Evolutionary conservation across 2,888 invertebrate genomes (phyloP).

Genomic region (Glaucopsyche alexis): DNA sequence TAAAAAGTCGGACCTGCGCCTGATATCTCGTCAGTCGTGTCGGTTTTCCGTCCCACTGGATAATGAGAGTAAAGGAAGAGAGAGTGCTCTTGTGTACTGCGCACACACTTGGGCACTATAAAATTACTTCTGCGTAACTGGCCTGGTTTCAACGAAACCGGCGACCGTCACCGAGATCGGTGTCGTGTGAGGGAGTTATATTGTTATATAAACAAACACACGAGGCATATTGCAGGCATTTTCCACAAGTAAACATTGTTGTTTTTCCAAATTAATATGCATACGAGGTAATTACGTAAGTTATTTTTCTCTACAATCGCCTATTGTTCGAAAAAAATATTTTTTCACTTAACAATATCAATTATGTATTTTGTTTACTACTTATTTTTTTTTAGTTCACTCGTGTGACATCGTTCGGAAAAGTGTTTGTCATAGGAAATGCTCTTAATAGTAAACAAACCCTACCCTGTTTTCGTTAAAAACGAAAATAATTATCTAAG

Average conservation of each 20-base stretch:
- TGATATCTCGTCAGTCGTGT: too few relatives aligned
- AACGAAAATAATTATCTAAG: not conserved
- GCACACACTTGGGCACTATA: too few relatives aligned
- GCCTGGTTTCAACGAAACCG: too few relatives aligned
- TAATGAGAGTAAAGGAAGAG: too few relatives aligned
- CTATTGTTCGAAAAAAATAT: not conserved
- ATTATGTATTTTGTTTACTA: not conserved
- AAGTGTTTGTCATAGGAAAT: not conserved
- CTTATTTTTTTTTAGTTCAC: not conserved
- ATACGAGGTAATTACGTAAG: not conserved
- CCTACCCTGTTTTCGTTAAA: not conserved
- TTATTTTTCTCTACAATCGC: not conserved
- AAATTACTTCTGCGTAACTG: too few relatives aligned
- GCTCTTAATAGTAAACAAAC: slow-evolving; percentile 3
- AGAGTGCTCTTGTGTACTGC: too few relatives aligned
- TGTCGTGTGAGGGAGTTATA: too few relatives aligned
- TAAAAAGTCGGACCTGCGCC: too few relatives aligned
- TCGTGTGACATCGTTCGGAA: not conserved
- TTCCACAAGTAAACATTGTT: slow-evolving; percentile 7
- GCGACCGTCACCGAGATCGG: too few relatives aligned
- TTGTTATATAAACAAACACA: too few relatives aligned
- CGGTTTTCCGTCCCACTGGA: too few relatives aligned
- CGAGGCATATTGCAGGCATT: not conserved
- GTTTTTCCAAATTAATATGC: slow-evolving; percentile 15
- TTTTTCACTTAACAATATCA: not conserved